Base-by-base conservation (phyloP, 2,888 invertebrate genomes). In the Phorcus lineatus region DNA sequence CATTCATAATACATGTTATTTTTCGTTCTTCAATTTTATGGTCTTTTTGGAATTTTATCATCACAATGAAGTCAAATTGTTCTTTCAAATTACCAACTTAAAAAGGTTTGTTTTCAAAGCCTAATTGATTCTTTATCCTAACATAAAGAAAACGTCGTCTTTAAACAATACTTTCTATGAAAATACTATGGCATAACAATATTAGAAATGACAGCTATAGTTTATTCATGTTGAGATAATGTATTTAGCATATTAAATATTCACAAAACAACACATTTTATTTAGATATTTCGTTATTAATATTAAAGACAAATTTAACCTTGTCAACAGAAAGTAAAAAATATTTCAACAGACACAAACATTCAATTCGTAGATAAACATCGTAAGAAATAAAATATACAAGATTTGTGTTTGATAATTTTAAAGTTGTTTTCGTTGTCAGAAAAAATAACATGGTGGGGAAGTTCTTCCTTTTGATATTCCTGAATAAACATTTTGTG, bases 381-480 rank as follows among this genome's bases (percentile, higher is more conserved):
- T 57, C 24, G 13, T 19, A 57, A 6, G 19, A n/a, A 22, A 9
- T 57, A 57, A 57, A 22, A 22, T n/a, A 7, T 57, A 57, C 57
- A 57, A 7, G 13, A n/a, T 19, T 22, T 22, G 19, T 19, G 13
- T 57, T 57, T 57, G 11, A 57, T 22, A 57, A 57, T 57, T 22
- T 57, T 57, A 57, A 57, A 57, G 19, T 70, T 70, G 36, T 70
- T 70, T 70, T 36, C 40, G 36, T 70, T 70, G n/a, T 19, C 19
- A 19, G 70, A 40, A 36, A 70, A 70, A 19, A 70, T 36, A 70
- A 70, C 36, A 70, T 24, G 19, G 28, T 19, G 17, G 16, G 28
- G 3, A 7, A 40, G 13, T 40, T 40, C 19, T 40, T 36, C 70
- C n/a, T 36, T 36, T 40, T 17, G 4, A 70, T 19, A 70, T 19